Evolutionary conservation across 2,797 vertebrate genomes (phyloP), one percentile per base, ranked within the genome.

Genomic region (Neosalanx taihuensis): DNA sequence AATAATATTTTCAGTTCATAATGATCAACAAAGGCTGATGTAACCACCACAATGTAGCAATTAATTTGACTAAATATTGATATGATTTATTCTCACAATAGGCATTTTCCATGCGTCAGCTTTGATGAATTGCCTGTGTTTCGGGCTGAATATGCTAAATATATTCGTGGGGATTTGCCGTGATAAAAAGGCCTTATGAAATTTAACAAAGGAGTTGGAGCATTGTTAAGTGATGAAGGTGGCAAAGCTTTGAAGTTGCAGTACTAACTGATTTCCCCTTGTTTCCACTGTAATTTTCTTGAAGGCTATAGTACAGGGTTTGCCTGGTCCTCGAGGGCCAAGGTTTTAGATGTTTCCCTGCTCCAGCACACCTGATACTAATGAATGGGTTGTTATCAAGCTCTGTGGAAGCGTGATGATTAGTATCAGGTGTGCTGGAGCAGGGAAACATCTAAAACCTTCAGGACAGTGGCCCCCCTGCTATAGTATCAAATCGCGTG

Each of bases 91-190:
- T 72, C 81, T 78, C 78, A 71, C 76, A 78, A 83, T 61, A 77
- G 31, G 30, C 70, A 81, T 79, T 83, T 83, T 81, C 79, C 75
- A 70, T 77, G 72, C 56, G 81, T 75, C 81, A 83, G 71, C 76
- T 83, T 81, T 79, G 81, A 81, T 83, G 17, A 79, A 83, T 83
- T 61, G 23, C 20, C 26, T 29, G 2, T 61, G 59, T 61, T 61
- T 29, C 30, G 59, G 4, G 12, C 12, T 13, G 23, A 61, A 29
- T 9, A 13, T 61, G 20, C 15, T 10, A 46, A 46, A 46, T 46
- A 1, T 46, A 6, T 46, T 46, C 13, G 41, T 12, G 13, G 51
- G 51, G 51, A n/a, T 56, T 56, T 17, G n/a, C 51, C 18, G 18
- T 5, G 51, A 17, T 18, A 56, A 56, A n/a, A 7, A 56, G 51